Percentiles rank a stretch among this genome's conserved stretches.
phyloP scores from a whole-genome alignment of 1,140 invertebrate genomes.

The Brachionus calyciflorus region DNA sequence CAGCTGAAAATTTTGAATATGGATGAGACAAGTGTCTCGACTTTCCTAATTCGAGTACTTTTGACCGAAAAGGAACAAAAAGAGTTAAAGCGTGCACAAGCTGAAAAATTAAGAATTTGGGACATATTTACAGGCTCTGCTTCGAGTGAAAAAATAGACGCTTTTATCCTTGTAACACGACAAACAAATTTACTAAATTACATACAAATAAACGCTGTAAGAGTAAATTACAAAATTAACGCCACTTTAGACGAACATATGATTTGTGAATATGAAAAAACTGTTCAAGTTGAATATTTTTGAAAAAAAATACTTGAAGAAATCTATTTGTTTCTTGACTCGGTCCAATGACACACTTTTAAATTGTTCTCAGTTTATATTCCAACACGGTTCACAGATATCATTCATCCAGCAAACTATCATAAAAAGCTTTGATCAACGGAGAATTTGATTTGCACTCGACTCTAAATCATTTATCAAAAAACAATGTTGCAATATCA shows the following conservation, averaged over 20 bases:
- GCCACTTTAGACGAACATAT: not conserved
- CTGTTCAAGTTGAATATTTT: not conserved
- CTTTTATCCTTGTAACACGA: not conserved
- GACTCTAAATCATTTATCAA: not conserved
- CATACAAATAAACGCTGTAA: not conserved
- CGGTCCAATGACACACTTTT: not conserved
- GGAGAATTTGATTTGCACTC: too few relatives aligned
- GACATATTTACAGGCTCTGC: not conserved
- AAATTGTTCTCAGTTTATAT: not conserved
- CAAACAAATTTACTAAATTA: not conserved
- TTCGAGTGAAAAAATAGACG: not conserved
- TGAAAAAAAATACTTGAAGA: not conserved
- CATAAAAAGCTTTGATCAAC: conserved; percentile 1
- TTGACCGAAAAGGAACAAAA: too few relatives aligned
- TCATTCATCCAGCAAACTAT: too few relatives aligned
- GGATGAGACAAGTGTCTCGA: too few relatives aligned
- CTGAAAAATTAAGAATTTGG: not conserved
- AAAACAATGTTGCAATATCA: not conserved
- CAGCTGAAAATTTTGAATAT: not conserved
- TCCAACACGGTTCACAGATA: not conserved
- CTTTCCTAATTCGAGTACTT: not conserved
- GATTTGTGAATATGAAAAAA: not conserved
- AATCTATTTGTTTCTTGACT: too few relatives aligned
- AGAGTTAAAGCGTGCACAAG: not conserved
- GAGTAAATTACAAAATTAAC: not conserved